These are phyloP conservation scores for Tamias sibiricus DNA, from an alignment of 2,113 vertebrate species.

Conservation along the genomic window DNA sequence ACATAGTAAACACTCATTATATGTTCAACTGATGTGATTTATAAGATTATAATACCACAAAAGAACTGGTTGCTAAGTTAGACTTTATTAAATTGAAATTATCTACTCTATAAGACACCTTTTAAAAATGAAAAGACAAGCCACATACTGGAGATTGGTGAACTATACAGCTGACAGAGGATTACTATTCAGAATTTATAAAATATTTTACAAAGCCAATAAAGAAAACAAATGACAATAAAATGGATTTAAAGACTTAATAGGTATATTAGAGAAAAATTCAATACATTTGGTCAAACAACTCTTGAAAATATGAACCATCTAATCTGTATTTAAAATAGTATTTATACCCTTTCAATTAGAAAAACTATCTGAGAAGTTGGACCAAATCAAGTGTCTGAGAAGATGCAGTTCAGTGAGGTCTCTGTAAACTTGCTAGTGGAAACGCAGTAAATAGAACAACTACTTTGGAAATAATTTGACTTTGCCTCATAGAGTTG, in stretches of 20 bases:
- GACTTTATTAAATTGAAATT: not conserved
- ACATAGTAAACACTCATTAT: not conserved
- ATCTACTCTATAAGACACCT: not conserved
- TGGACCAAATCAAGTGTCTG: not conserved
- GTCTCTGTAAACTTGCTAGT: not conserved
- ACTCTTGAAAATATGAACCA: not conserved
- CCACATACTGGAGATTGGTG: not conserved
- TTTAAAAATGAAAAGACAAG: not conserved
- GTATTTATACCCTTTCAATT: not conserved
- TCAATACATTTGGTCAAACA: conserved; percentile 22
- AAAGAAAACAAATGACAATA: conserved; percentile 20
- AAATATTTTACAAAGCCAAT: not conserved
- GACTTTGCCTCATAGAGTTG: not conserved
- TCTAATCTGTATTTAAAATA: not conserved
- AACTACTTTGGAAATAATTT: not conserved
- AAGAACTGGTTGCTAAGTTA: not conserved
- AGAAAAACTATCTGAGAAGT: not conserved
- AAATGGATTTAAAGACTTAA: not conserved
- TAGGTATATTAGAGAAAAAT: not conserved
- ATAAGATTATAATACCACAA: not conserved
- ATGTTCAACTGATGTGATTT: not conserved
- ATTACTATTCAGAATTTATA: conserved; percentile 21
- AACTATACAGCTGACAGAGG: not conserved
- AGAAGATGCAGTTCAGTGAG: not conserved
- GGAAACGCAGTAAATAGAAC: not conserved